A percentile compares a stretch with the other conserved stretches of the same genome.
phyloP scores from a whole-genome alignment of 2,797 vertebrate genomes.

The Ciconia nigra region DNA sequence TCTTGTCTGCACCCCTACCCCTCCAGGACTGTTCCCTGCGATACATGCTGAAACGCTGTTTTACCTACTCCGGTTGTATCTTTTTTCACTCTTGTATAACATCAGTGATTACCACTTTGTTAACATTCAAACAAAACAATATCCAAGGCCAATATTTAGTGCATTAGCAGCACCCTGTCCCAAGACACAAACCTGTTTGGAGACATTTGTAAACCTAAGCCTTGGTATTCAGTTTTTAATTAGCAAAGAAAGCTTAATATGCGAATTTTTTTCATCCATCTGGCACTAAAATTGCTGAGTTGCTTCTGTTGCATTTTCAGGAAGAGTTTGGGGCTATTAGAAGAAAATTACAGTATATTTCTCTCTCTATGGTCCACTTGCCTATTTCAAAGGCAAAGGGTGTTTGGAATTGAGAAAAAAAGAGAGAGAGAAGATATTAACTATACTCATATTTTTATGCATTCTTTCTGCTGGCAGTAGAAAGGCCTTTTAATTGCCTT shows the following conservation, averaged over 20 bases:
- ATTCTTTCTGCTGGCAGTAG: conserved; percentile 3
- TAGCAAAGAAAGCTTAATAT: conserved; percentile 74
- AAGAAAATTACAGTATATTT: conserved; percentile 62
- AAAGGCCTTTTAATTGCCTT: neutral
- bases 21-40: neutral
- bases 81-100: neutral
- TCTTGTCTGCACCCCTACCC: neutral
- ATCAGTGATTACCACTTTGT: neutral
- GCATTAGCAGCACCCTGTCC: neutral
- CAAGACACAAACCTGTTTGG: conserved; percentile 1
- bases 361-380: conserved; percentile 48
- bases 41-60: neutral
- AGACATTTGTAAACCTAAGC: conserved; percentile 59
- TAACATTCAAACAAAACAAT: conserved; percentile 22
- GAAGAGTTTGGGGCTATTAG: conserved; percentile 63
- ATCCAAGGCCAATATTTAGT: neutral
- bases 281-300: conserved; percentile 73
- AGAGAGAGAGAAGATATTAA: neutral
- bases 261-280: conserved; percentile 56
- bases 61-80: neutral
- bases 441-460: neutral
- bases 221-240: conserved; percentile 69
- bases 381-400: conserved; percentile 46
- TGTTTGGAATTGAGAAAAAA: conserved; percentile 38
- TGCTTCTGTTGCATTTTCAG: conserved; percentile 64